Percentiles rank a stretch among this genome's conserved stretches.
Conservation (phyloP, 2,888 invertebrate genomes). For the Ommatoiulus sabulosus region DNA sequence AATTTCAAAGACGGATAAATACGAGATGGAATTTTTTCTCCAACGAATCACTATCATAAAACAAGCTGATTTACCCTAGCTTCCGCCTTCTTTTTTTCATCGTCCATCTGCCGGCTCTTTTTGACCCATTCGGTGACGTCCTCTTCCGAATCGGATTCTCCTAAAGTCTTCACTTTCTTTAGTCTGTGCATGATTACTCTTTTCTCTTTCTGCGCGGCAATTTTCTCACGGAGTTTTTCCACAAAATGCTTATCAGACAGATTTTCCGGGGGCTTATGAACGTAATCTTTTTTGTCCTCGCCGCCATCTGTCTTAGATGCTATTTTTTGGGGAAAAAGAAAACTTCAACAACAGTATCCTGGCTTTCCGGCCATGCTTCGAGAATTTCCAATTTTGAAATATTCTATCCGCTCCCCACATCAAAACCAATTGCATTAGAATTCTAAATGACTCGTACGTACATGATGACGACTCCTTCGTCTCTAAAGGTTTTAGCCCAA, state of each 20-base stretch:
- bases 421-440: background rate
- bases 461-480: constrained; percentile 69
- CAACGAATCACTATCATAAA: background rate
- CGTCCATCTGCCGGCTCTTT: constrained; percentile 80
- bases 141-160: constrained; percentile 76
- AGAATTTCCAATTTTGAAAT: no score
- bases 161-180: constrained; percentile 69
- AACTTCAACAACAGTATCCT: background rate
- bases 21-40: background rate
- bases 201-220: constrained; percentile 83
- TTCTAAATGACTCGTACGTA: background rate
- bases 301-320: constrained; percentile 63
- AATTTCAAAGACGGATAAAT: constrained; percentile 59
- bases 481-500: constrained; percentile 93
- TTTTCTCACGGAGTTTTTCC: constrained; percentile 84
- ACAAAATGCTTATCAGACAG: constrained; percentile 75
- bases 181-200: constrained; percentile 79
- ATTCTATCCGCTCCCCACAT: no score
- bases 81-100: constrained; percentile 86
- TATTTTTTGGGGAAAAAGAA: background rate
- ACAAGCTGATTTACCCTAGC: constrained; percentile 75
- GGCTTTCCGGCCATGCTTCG: no score
- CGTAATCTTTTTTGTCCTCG: constrained; percentile 75
- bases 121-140: constrained; percentile 83
- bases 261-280: constrained; percentile 71